Base-by-base conservation (phyloP, 2,888 invertebrate genomes). In the Muschampia plurimacula region DNA sequence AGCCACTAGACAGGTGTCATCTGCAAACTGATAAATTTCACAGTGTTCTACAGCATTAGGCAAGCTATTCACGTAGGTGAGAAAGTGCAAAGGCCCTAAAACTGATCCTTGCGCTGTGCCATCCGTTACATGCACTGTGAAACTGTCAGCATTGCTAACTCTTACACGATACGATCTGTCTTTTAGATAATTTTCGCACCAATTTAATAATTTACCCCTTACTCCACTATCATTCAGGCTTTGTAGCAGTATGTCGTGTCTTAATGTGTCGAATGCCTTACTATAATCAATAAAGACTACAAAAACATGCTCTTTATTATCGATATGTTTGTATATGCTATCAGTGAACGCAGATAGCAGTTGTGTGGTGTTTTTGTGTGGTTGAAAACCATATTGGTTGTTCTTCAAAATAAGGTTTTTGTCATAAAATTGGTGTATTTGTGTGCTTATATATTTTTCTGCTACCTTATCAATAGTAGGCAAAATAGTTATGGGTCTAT, bases 251-350 rank as follows among this genome's bases (percentile, higher is more conserved):
- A 74, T 52, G 3, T 73, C 52, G 65, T 78, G 78, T 9, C 60
- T 57, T 5, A 77, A 62, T 0, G 77, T 78, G 28, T 79, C 79
- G 74, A 79, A 79, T 0, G 79, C 79, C 10, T 41, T 62, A n/a
- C 15, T 62, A 41, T 41, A 62, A 15, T 62, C 62, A n/a, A 62
- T 10, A 15, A 62, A 62, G 28, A 62, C 41, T 6, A 41, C 41
- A n/a, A 62, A 15, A 2, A 62, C 15, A 41, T 62, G 62, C 5
- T 41, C 6, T 62, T 62, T 62, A 4, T 62, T 28, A 10, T 62
- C 41, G 41, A 62, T 15, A 62, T 62, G 41, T 39, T 41, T 62
- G 15, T 62, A 41, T 8, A 62, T 41, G 10, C 39, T 41, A 41
- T 41, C 41, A 7, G 62, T 62, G 6, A 62, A 62, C 7, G 7